Evolutionary conservation across 2,113 vertebrate genomes (phyloP).

Genomic region (Halcyon senegalensis): DNA sequence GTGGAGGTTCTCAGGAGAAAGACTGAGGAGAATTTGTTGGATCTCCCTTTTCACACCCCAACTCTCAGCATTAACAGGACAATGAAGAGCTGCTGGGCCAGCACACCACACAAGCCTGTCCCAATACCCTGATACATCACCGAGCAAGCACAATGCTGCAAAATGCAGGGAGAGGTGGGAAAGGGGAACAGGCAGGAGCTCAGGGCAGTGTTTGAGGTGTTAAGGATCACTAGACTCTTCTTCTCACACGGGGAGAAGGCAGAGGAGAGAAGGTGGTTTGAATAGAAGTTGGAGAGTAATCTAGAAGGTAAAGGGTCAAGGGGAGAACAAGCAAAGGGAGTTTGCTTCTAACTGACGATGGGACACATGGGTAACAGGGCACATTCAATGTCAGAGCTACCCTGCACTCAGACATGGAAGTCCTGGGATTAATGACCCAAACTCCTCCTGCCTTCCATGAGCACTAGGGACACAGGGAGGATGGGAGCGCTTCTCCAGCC

Average conservation of each 20-base stretch:
- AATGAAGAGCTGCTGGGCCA: neutral
- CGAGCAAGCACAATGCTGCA: neutral
- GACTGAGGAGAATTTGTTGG: neutral
- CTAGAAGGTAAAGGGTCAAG: neutral
- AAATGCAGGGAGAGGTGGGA: neutral
- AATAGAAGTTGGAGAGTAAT: neutral
- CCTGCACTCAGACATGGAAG: slow-evolving; percentile 24
- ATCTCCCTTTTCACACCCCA: neutral
- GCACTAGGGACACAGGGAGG: neutral
- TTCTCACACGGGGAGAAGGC: neutral
- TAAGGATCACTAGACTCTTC: neutral
- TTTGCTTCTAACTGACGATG: neutral
- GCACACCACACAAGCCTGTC: neutral
- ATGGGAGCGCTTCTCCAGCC: neutral
- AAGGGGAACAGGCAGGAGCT: neutral
- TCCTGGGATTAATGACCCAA: neutral
- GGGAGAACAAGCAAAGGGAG: neutral
- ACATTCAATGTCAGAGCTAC: neutral
- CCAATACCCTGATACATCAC: neutral
- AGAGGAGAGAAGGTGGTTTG: neutral
- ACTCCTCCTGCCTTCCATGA: neutral
- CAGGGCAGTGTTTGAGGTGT: neutral
- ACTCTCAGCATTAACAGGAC: neutral
- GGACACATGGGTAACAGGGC: neutral
- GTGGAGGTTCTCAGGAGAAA: neutral